Conservation (phyloP, 2,113 vertebrate species). For the Promerops cafer region DNA sequence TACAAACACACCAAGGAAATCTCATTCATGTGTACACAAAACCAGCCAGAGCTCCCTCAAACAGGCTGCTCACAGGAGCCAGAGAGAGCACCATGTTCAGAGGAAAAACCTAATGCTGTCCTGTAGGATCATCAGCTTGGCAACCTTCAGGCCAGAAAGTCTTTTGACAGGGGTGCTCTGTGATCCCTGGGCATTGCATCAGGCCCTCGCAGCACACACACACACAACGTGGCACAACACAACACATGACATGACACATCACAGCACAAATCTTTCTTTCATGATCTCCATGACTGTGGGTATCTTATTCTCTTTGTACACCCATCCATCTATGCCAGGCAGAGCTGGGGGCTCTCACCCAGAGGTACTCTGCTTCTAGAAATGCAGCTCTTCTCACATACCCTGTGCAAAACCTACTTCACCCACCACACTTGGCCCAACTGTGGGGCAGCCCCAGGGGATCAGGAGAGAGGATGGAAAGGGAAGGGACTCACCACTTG, state of each 20-base stretch:
- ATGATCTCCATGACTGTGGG: not conserved
- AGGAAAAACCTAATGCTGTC: not conserved
- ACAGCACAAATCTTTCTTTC: not conserved
- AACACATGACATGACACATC: not conserved
- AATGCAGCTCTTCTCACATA: not conserved
- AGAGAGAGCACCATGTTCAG: not conserved
- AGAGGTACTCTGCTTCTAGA: not conserved
- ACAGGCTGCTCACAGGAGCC: not conserved
- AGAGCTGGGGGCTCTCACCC: not conserved
- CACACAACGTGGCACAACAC: not conserved
- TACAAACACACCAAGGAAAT: conserved; percentile 23
- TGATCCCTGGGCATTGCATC: not conserved
- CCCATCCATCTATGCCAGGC: not conserved
- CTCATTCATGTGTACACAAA: not conserved
- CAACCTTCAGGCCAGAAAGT: not conserved
- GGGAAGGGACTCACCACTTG: conserved; percentile 75
- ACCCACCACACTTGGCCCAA: not conserved
- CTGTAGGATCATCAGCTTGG: not conserved
- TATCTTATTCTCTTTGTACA: not conserved
- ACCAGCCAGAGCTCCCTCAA: not conserved
- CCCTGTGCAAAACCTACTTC: not conserved
- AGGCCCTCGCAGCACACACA: not conserved
- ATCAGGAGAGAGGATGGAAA: not conserved
- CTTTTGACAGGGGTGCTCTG: not conserved
- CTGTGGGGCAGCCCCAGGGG: not conserved